Evolutionary conservation across 1,140 invertebrate species (phyloP).

Genomic region (Planococcus citri): DNA sequence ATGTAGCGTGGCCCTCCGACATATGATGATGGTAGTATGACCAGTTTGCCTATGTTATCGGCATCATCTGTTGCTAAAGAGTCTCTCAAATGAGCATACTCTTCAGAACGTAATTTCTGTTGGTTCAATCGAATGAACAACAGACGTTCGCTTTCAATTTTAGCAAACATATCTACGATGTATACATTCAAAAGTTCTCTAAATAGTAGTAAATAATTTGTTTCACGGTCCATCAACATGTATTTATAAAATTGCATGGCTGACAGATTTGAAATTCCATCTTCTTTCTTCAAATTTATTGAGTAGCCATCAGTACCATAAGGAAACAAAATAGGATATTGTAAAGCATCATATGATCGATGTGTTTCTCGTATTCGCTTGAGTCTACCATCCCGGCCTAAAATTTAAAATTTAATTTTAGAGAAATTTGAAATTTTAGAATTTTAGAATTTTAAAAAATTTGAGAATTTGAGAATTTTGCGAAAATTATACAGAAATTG

Average conservation of each 20-base stretch:
- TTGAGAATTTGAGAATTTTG: no score
- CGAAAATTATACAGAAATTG: no score
- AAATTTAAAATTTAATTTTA: no score
- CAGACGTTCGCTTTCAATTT: constrained; percentile 37
- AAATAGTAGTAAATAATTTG: constrained; percentile 31
- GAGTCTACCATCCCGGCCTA: constrained; percentile 26
- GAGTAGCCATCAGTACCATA: constrained; percentile 32
- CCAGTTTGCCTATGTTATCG: constrained; percentile 26
- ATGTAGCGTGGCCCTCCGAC: constrained; percentile 34
- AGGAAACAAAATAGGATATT: constrained; percentile 39
- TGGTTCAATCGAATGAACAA: constrained; percentile 36
- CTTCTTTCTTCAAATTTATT: constrained; percentile 12
- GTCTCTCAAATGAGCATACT: constrained; percentile 37
- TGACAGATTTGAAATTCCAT: constrained; percentile 28
- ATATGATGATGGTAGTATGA: constrained; percentile 34
- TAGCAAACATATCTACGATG: constrained; percentile 38
- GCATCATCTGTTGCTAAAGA: constrained; percentile 27
- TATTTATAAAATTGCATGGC: constrained; percentile 31
- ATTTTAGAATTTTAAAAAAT: no score
- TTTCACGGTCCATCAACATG: constrained; percentile 30
- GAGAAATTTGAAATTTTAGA: no score
- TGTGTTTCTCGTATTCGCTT: constrained; percentile 36
- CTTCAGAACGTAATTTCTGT: constrained; percentile 35
- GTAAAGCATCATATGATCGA: constrained; percentile 37
- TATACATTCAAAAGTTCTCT: constrained; percentile 33